Conservation (phyloP, 2,888 invertebrate genomes). For the Drosophila robusta region DNA sequence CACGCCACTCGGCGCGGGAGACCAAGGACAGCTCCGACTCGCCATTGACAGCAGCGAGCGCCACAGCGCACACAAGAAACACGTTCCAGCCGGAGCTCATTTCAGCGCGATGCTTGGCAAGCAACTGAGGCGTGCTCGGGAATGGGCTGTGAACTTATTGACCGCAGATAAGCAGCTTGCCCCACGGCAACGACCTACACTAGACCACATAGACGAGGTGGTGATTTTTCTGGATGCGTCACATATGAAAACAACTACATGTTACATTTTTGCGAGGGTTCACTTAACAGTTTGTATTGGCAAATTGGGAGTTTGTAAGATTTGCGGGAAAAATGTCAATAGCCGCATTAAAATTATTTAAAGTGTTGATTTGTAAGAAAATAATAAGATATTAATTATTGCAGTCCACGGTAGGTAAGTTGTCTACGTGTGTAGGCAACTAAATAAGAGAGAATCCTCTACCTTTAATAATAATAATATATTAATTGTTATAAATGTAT, state of each 20-base stretch:
- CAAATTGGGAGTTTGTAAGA: no score
- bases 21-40: slow-evolving; percentile 84
- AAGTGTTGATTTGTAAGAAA: no score
- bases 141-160: slow-evolving; percentile 46
- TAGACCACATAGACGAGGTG: slow-evolving; percentile 17
- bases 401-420: no score
- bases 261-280: slow-evolving; percentile 23
- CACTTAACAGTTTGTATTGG: neutral
- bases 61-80: slow-evolving; percentile 7
- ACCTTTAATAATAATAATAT: no score
- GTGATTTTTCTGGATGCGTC: slow-evolving; percentile 40
- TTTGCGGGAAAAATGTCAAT: no score
- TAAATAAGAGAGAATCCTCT: no score
- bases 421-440: no score
- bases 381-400: no score
- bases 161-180: slow-evolving; percentile 52
- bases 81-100: slow-evolving; percentile 43
- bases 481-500: no score
- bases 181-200: slow-evolving; percentile 25
- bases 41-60: slow-evolving; percentile 26
- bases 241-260: slow-evolving; percentile 10
- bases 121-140: slow-evolving; percentile 41
- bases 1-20: slow-evolving; percentile 88
- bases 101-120: slow-evolving; percentile 13
- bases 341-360: no score